Base-by-base conservation (phyloP, 1,140 invertebrate species). In the Drosophila pruinosa region DNA sequence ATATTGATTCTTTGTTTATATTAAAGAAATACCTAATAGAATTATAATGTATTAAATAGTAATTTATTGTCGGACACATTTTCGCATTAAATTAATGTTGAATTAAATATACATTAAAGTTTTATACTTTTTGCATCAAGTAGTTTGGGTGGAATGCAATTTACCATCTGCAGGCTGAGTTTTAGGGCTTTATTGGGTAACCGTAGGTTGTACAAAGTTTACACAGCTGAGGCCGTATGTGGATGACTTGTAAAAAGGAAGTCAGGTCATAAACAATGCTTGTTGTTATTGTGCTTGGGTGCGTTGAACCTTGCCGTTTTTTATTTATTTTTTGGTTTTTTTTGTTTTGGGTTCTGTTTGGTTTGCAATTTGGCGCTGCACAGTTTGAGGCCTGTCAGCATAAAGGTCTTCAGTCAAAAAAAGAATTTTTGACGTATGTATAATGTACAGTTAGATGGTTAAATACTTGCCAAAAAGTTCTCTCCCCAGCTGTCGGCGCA, bases 221-320 rank as follows among this genome's bases (percentile, higher is more conserved):
- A 61, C 48, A 68, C 70, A 68, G 70, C 62, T 72, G 70, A 72
- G 63, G 36, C 47, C 38, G 63, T 24, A 5, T 59, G 28, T 45
- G 47, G 82, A 86, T 86, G 81, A 86, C 81, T 86, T 74, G 82
- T 86, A 45, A 81, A 86, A 83, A 86, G 74, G 77, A 79, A 81
- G 74, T 86, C 73, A 67, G 81, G 69, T 78, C 81, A 81, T 86
- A 86, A 85, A 86, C 69, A 79, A 83, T 86, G 73, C 57, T 38
- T 73, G 41, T 48, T 59, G 56, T 65, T 74, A 48, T 52, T 62
- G 48, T 61, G 38, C 38, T 58, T 45, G 72, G 57, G 81, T 88
- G 74, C 81, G 78, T 86, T 86, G 81, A 86, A 77, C 81, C 63
- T 59, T 54, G 41, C n/a, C 24, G 58, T 34, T 39, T 24, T 48